phyloP scores from a whole-genome alignment of 2,113 vertebrate genomes.

The Spea bombifrons region DNA sequence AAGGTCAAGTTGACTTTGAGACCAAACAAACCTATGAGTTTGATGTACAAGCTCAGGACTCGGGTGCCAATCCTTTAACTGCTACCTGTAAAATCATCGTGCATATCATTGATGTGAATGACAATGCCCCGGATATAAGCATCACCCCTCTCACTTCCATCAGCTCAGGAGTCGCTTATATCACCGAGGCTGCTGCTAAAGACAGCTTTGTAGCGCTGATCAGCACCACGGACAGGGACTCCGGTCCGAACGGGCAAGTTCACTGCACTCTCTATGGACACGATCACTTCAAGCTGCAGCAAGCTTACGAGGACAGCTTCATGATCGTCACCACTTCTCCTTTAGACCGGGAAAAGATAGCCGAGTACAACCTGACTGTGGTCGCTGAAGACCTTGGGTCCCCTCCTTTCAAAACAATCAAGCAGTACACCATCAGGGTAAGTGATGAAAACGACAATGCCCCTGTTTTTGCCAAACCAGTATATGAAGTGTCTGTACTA shows the following conservation, averaged over 20 bases:
- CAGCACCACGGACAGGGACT: conserved; percentile 89
- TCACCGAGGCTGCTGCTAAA: conserved; percentile 77
- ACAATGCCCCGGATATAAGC: conserved; percentile 86
- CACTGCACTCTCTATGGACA: conserved; percentile 86
- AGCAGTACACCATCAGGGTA: conserved; percentile 78
- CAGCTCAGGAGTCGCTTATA: conserved; percentile 59
- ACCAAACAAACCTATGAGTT: conserved; percentile 85
- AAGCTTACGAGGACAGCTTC: conserved; percentile 90
- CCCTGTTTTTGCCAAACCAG: conserved; percentile 73
- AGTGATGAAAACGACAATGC: conserved; percentile 90
- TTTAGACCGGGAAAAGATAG: conserved; percentile 80
- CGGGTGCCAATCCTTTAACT: conserved; percentile 77
- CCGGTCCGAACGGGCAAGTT: conserved; percentile 82
- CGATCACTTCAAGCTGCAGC: conserved; percentile 84
- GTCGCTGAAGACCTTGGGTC: conserved; percentile 90
- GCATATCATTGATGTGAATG: conserved; percentile 87
- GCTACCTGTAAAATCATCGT: conserved; percentile 87
- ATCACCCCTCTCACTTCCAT: conserved; percentile 83
- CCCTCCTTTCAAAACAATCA: conserved; percentile 74
- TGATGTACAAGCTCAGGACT: conserved; percentile 85
- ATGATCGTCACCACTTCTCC: conserved; percentile 80
- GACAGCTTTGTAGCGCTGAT: conserved; percentile 91
- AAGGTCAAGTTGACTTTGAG: conserved; percentile 83
- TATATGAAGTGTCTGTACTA: conserved; percentile 78
- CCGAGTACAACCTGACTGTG: conserved; percentile 89